Evolutionary conservation across 2,797 vertebrate species (phyloP).

Genomic region (Ficedula albicollis): DNA sequence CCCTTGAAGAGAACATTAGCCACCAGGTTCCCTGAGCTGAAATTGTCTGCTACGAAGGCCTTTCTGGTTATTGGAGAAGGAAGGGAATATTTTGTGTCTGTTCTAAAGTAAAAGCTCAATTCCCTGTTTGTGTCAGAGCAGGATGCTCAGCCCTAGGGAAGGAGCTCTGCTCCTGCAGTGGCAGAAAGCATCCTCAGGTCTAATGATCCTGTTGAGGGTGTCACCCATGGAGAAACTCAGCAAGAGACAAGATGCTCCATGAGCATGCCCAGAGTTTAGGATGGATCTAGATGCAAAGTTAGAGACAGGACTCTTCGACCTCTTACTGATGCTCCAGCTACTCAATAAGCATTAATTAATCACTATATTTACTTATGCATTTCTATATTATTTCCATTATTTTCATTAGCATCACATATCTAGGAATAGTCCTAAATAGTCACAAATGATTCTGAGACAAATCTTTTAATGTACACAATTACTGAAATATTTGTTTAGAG

Average conservation of each 20-base stretch:
- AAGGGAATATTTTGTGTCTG: neutral
- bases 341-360: neutral
- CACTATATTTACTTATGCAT: neutral
- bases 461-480: neutral
- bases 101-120: neutral
- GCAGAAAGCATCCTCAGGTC: neutral
- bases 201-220: too few relatives aligned
- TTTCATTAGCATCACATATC: neutral
- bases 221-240: neutral
- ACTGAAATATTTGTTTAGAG: neutral
- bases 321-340: neutral
- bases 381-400: neutral
- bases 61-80: neutral
- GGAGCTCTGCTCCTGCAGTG: neutral
- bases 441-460: neutral
- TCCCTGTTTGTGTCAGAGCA: neutral
- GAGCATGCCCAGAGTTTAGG: neutral
- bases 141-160: neutral
- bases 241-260: neutral
- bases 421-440: neutral
- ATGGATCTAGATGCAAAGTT: neutral
- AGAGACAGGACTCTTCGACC: neutral
- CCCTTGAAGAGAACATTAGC: conserved; percentile 6
- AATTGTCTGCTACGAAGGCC: neutral
- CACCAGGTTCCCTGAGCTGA: neutral